Evolutionary conservation across 2,113 vertebrate species (phyloP).

Genomic region (Pseudorasbora parva): DNA sequence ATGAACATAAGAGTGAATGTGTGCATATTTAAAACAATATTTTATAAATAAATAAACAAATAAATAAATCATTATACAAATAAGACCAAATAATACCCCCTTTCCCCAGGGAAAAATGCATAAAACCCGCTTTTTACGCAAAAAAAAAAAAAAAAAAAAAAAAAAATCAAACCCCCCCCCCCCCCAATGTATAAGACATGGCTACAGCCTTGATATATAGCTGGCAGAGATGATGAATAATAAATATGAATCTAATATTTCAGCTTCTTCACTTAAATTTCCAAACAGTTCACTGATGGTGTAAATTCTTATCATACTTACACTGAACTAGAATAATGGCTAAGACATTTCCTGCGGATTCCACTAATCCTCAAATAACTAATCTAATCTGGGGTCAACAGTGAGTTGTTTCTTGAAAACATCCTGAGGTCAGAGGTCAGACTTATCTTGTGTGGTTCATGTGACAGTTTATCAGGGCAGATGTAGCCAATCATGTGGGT

Average conservation of each 20-base stretch:
- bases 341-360: constrained; percentile 22
- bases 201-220: too few species aligned
- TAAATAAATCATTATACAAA: too few species aligned
- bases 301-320: background rate
- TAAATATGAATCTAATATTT: background rate
- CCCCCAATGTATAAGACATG: too few species aligned
- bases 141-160: too few species aligned
- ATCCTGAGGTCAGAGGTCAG: constrained; percentile 1
- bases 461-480: constrained; percentile 23
- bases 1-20: too few species aligned
- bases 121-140: too few species aligned
- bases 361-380: constrained; percentile 33
- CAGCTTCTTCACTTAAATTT: background rate
- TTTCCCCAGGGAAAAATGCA: too few species aligned
- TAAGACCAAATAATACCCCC: too few species aligned
- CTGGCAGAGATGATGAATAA: background rate
- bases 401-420: constrained; percentile 31
- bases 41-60: too few species aligned
- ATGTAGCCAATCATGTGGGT: constrained; percentile 9
- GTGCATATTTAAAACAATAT: too few species aligned
- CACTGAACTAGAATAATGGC: constrained; percentile 21
- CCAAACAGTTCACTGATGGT: background rate
- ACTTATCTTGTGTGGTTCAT: constrained; percentile 36
- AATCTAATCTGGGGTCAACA: constrained; percentile 41
- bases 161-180: too few species aligned